Conservation (phyloP, 2,797 vertebrate species). For the Enteromius radiatus region DNA sequence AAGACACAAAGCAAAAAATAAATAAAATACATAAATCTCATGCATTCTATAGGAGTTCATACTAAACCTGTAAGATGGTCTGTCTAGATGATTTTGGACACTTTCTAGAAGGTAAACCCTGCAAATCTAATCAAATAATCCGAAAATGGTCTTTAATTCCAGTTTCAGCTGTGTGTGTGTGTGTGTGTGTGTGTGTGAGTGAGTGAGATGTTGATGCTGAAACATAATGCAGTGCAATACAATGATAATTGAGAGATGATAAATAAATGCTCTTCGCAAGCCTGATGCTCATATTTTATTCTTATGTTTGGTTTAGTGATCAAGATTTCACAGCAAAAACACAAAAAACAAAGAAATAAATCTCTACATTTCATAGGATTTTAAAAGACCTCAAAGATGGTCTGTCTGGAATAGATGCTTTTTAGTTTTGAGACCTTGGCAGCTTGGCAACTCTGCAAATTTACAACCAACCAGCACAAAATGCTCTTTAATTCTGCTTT, state of each 20-base stretch:
- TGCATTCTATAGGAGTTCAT: neutral
- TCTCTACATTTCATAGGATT: neutral
- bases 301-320: neutral
- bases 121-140: neutral
- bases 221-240: neutral
- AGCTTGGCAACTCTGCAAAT: neutral
- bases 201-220: neutral
- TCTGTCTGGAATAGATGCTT: neutral
- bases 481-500: neutral
- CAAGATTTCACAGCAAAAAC: neutral
- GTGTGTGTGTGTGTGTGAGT: too few relatives aligned
- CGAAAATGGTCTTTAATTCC: too few relatives aligned
- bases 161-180: too few relatives aligned
- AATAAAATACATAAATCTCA: too few relatives aligned
- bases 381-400: neutral
- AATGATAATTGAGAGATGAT: neutral
- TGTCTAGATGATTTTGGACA: neutral
- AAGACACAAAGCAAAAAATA: too few relatives aligned
- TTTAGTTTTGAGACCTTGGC: neutral
- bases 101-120: neutral
- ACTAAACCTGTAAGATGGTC: neutral
- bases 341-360: neutral
- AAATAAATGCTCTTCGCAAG: neutral
- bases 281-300: neutral
- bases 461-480: neutral